Percentiles rank a stretch among this genome's conserved stretches.
Evolutionary conservation across 1,140 invertebrate genomes (phyloP).

Genomic region (Sinonovacula constricta): DNA sequence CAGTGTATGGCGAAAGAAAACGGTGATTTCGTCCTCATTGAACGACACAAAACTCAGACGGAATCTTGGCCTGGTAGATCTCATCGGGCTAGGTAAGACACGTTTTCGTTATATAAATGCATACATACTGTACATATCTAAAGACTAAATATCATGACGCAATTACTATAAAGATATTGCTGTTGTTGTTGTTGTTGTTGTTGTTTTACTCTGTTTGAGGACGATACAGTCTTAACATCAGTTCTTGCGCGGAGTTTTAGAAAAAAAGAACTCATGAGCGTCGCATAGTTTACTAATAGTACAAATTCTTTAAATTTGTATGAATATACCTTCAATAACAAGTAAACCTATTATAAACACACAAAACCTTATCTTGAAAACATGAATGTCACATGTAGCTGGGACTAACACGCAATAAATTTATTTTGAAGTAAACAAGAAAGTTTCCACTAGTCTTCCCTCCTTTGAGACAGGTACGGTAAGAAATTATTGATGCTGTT

Average conservation of each 20-base stretch:
- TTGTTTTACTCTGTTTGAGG: background rate
- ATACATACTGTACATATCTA: too few species aligned
- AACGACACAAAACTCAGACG: slow-evolving; percentile 62
- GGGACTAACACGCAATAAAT: background rate
- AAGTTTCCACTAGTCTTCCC: background rate
- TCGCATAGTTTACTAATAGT: too few species aligned
- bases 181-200: background rate
- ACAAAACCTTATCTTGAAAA: background rate
- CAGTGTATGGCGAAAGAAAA: slow-evolving; percentile 61
- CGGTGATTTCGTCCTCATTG: slow-evolving; percentile 58
- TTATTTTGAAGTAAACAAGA: background rate
- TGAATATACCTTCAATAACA: background rate
- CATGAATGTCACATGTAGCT: background rate
- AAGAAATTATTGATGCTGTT: background rate
- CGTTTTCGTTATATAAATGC: background rate
- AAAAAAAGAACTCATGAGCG: background rate
- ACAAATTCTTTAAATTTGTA: background rate
- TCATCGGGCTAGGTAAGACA: slow-evolving; percentile 68
- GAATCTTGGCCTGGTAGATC: slow-evolving; percentile 66
- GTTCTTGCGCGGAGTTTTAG: background rate
- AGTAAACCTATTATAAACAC: background rate
- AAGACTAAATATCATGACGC: background rate
- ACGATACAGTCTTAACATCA: background rate
- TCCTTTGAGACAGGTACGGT: background rate
- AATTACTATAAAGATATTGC: background rate